A percentile compares a stretch with the other conserved stretches of the same genome.
Evolutionary conservation across 2,797 vertebrate genomes (phyloP).

Genomic region (Pristis pectinata): DNA sequence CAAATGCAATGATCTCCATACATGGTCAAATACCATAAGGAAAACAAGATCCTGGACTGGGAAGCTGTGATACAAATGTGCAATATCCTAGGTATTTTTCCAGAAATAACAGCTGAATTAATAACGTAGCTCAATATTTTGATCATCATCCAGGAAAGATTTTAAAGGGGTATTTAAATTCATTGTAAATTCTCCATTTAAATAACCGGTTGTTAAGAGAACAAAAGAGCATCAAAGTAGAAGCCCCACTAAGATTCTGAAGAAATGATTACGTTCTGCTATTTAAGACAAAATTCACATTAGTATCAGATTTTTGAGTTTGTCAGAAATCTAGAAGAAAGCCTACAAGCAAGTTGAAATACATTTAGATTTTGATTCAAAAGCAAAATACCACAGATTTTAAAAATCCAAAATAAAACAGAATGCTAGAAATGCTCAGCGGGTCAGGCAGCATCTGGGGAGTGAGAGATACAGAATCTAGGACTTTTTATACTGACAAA

Average conservation of each 20-base stretch:
- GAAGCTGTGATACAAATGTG: not conserved
- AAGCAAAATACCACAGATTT: not conserved
- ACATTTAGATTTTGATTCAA: not conserved
- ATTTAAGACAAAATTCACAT: not conserved
- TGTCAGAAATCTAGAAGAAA: not conserved
- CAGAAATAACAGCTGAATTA: constrained; percentile 25
- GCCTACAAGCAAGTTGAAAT: not conserved
- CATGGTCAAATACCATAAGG: not conserved
- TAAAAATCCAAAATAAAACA: not conserved
- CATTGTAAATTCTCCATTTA: not conserved
- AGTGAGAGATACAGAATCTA: not conserved
- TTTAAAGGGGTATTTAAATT: not conserved
- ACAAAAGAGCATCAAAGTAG: not conserved
- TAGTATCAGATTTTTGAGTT: not conserved
- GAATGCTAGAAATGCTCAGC: not conserved
- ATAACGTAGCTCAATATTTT: not conserved
- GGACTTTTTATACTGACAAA: no score
- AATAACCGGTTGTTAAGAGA: not conserved
- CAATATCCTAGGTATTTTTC: not conserved
- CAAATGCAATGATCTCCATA: constrained; percentile 21
- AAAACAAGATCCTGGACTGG: not conserved
- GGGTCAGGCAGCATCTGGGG: no score
- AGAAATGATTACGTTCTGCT: not conserved
- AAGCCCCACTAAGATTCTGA: not conserved
- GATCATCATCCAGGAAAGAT: not conserved